phyloP scores from a whole-genome alignment of 2,113 vertebrate species.

The Rhynchopsitta pachyrhyncha region DNA sequence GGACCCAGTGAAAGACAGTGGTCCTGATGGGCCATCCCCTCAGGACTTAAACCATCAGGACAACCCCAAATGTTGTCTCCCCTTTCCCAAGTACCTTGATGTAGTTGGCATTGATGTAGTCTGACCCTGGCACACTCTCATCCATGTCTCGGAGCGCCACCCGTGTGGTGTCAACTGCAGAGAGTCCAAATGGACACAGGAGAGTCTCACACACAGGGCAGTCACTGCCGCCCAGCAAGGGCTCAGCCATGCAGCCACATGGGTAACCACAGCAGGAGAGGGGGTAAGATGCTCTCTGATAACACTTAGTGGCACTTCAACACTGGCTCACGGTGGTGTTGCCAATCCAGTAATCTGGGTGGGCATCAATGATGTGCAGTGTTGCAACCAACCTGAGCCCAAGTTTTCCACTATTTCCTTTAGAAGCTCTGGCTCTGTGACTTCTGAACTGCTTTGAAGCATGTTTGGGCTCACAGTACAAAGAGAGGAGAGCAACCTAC shows the following conservation, averaged over 20 bases:
- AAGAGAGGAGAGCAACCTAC: not conserved
- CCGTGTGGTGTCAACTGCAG: conserved; percentile 82
- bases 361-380: rapidly evolving
- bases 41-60: no score
- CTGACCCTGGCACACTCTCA: conserved; percentile 73
- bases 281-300: not conserved
- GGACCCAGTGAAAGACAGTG: not conserved
- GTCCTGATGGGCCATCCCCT: not conserved
- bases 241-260: not conserved
- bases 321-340: not conserved
- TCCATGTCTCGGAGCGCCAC: conserved; percentile 79
- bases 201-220: not conserved
- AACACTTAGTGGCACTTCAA: not conserved
- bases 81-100: conserved; percentile 75
- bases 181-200: not conserved
- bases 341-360: not conserved
- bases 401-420: not conserved
- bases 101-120: conserved; percentile 90
- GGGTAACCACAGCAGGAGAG: not conserved
- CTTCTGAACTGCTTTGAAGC: not conserved
- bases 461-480: not conserved
- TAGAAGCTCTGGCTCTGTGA: not conserved
- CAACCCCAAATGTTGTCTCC: not conserved
- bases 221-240: not conserved
- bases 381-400: not conserved